Evolutionary conservation across 1,140 invertebrate species (phyloP), one percentile per base, ranked within the genome.

Genomic region (Drosophila bocqueti): DNA sequence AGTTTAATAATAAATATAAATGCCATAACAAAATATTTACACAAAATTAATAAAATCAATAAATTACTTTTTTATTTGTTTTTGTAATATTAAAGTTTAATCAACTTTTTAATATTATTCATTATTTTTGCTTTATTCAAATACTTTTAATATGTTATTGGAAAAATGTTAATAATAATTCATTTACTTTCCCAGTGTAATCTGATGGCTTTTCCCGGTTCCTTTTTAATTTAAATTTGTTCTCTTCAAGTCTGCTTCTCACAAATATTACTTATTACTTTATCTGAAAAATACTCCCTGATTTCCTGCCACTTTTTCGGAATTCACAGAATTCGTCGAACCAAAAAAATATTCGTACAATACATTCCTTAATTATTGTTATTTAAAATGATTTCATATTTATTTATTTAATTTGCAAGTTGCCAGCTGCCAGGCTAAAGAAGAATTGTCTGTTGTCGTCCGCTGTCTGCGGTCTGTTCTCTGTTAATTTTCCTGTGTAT

Each of bases 361-460:
- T 79, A 46, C 59, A 43, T 55, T 78, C 52, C 45, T 63, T 79
- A 63, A 78, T 79, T 71, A 79, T 79, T 79, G 76, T 72, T 79
- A 63, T 62, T 68, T 42, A 45, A 77, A 77, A 78, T 58, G 49
- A 76, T 76, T 77, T 77, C 18, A n/a, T 68, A 69, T 78, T 78
- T 78, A 68, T 66, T 57, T 67, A 60, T 61, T 47, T 59, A 38
- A 76, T 54, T 76, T 54, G 46, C 74, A 67, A 54, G 43, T 57
- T 46, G 52, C 43, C 73, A 76, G 74, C 46, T 76, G 61, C 61
- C 24, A 36, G 45, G 63, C 74, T 57, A 46, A 77, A 43, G 45
- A 73, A 49, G 36, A 57, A 26, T 40, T 26, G 36, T 24, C 52
- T 55, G 34, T 54, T 36, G 31, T 50, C 47, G 47, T 31, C 50